Evolutionary conservation across 1,140 invertebrate species (phyloP).

Genomic region (Zaprionus ghesquierei): DNA sequence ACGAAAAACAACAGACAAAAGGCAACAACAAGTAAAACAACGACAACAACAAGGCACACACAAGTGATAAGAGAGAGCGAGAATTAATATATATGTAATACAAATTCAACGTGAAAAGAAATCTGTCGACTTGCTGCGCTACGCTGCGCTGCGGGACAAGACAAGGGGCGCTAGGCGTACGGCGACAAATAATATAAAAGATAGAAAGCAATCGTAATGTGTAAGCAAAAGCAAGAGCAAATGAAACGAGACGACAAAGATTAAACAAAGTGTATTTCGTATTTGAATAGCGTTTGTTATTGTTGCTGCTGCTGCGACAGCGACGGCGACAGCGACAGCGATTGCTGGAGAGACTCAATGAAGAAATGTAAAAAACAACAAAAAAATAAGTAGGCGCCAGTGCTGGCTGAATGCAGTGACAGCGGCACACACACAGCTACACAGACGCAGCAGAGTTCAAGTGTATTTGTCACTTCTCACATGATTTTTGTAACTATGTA

Average conservation of each 20-base stretch:
- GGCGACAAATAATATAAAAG: slow-evolving; percentile 54
- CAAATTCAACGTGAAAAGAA: slow-evolving; percentile 76
- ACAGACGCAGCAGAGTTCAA: not conserved
- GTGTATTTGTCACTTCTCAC: slow-evolving; percentile 25
- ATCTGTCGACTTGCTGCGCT: slow-evolving; percentile 24
- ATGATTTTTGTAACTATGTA: slow-evolving; percentile 22
- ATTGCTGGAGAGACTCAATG: slow-evolving; percentile 40
- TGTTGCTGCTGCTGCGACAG: slow-evolving; percentile 42
- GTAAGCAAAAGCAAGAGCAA: slow-evolving; percentile 54
- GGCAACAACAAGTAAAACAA: slow-evolving; percentile 21
- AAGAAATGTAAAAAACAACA: slow-evolving; percentile 53
- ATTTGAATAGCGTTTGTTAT: slow-evolving; percentile 69
- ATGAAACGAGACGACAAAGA: slow-evolving; percentile 51
- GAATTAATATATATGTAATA: slow-evolving; percentile 67
- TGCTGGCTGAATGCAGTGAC: slow-evolving; percentile 1
- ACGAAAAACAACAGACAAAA: slow-evolving; percentile 14
- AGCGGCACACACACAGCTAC: not conserved
- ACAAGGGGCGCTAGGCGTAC: not conserved
- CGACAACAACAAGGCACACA: slow-evolving; percentile 27
- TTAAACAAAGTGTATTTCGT: slow-evolving; percentile 74
- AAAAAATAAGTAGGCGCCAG: slow-evolving; percentile 5
- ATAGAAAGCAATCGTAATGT: slow-evolving; percentile 75
- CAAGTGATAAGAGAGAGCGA: slow-evolving; percentile 54
- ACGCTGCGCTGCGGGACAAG: too few relatives aligned
- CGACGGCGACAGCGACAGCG: slow-evolving; percentile 9